Evolutionary conservation across 2,888 invertebrate genomes (phyloP).

Genomic region (Spodoptera picta): DNA sequence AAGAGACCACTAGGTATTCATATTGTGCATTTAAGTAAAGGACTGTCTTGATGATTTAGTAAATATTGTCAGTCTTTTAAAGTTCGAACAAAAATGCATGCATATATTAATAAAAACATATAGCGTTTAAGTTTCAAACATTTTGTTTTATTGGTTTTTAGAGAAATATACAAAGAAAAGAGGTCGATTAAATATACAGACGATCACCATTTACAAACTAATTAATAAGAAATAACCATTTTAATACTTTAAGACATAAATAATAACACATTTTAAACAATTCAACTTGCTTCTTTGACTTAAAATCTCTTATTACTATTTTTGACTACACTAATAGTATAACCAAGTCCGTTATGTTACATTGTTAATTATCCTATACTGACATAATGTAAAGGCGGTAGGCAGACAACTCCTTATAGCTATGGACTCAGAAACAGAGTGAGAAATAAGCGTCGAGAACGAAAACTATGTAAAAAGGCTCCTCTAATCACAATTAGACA

Average conservation of each 20-base stretch:
- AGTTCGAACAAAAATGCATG: slow-evolving; percentile 29
- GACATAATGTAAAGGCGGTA: slow-evolving; percentile 88
- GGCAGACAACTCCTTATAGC: slow-evolving; percentile 86
- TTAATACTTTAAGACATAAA: slow-evolving; percentile 89
- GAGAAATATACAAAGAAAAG: slow-evolving; percentile 71
- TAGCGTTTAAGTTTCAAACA: slow-evolving; percentile 13
- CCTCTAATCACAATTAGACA: slow-evolving; percentile 46
- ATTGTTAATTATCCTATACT: slow-evolving; percentile 84
- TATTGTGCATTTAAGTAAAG: slow-evolving; percentile 22
- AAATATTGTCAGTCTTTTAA: slow-evolving; percentile 25
- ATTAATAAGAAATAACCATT: slow-evolving; percentile 89
- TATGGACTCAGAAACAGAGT: slow-evolving; percentile 87
- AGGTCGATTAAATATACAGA: slow-evolving; percentile 80
- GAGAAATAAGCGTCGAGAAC: slow-evolving; percentile 58
- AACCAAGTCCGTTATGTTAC: slow-evolving; percentile 87
- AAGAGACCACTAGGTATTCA: slow-evolving; percentile 6
- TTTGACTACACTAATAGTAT: slow-evolving; percentile 88
- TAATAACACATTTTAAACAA: slow-evolving; percentile 89
- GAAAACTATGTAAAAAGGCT: slow-evolving; percentile 44
- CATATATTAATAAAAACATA: slow-evolving; percentile 2
- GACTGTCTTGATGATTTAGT: slow-evolving; percentile 16
- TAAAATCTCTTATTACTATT: slow-evolving; percentile 87
- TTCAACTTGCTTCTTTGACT: slow-evolving; percentile 89
- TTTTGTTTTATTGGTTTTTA: slow-evolving; percentile 81
- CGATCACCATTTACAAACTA: slow-evolving; percentile 87